Percentiles rank a stretch among this genome's conserved stretches.
phyloP scores from a whole-genome alignment of 2,888 invertebrate genomes.

The Flexamia atlantica region DNA sequence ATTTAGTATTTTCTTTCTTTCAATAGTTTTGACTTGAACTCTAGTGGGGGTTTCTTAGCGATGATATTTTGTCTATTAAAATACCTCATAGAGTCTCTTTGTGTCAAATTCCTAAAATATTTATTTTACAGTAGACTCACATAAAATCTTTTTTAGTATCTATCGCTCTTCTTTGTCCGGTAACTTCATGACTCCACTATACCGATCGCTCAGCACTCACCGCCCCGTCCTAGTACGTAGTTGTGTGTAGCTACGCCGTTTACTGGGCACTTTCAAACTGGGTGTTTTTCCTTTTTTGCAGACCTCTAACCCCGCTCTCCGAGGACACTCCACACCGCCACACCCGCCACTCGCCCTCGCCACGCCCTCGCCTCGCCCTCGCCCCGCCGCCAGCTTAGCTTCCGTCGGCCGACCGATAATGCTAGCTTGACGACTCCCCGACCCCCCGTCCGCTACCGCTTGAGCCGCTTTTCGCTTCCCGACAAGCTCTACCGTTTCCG shows the following conservation, averaged over 20 bases:
- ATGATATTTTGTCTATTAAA: too few relatives aligned
- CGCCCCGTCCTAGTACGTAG: background rate
- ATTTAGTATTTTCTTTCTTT: too few relatives aligned
- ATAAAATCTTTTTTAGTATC: too few relatives aligned
- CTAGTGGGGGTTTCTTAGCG: too few relatives aligned
- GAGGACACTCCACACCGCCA: conserved; percentile 50
- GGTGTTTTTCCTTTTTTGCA: conserved; percentile 69
- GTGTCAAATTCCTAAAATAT: too few relatives aligned
- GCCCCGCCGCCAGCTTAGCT: conserved; percentile 46
- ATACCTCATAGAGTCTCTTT: too few relatives aligned
- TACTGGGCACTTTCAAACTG: conserved; percentile 64
- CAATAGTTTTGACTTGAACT: too few relatives aligned
- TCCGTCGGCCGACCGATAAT: conserved; percentile 43
- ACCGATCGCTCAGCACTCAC: background rate
- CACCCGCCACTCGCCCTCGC: conserved; percentile 29
- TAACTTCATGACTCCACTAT: background rate
- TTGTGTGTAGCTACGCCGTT: conserved; percentile 15
- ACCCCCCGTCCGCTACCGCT: conserved; percentile 29
- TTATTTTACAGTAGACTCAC: too few relatives aligned
- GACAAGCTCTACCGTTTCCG: background rate
- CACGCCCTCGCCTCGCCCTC: conserved; percentile 15
- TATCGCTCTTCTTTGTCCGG: too few relatives aligned
- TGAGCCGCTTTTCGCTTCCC: conserved; percentile 34
- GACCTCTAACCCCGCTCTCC: conserved; percentile 69
- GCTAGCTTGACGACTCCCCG: conserved; percentile 29